Evolutionary conservation across 2,888 invertebrate species (phyloP), one percentile per base, ranked within the genome.

Genomic region (Drosophila sordidula): DNA sequence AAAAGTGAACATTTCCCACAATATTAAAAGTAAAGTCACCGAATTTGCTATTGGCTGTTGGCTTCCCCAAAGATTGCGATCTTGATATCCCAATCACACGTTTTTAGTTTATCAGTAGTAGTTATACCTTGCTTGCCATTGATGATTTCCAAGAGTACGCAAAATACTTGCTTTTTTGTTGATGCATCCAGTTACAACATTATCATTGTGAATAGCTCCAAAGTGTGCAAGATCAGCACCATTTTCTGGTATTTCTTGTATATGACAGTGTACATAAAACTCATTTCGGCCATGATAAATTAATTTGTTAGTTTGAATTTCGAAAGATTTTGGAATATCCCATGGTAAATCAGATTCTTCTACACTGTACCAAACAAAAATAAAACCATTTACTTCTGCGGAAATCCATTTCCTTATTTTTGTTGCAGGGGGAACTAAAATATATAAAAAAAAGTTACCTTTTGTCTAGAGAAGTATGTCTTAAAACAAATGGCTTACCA

Each of bases 141-240:
- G 85, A 89, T 95, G 95, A 41, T 90, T 87, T 14, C 93, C 93
- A 32, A 93, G 91, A 9, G 90, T 89, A 76, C 92, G 91, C 1
- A 88, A 42, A 34, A 92, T 73, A 50, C 90, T 90, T 12, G 78
- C 71, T 38, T 81, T 86, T 56, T 92, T 90, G 69, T 91, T 85
- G 56, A 92, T 89, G 52, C 92, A 90, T 22, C 95, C 93, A 59
- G 93, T 93, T 26, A 96, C 63, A n/a, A 94, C 45, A 0, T 93
- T 93, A 0, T 95, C 93, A 0, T 94, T 94, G 80, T 98, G 98
- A 0, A 98, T 94, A 0, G 95, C 95, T 55, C 94, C 94, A 22
- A 98, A 93, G 89, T 98, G 98, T 0, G 96, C 95, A 1, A 96
- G 93, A 86, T 98, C 98, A 0, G 97, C 96, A 0, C 97, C 98